Evolutionary conservation across 2,113 vertebrate species (phyloP).

Genomic region (Rhombomys opimus): DNA sequence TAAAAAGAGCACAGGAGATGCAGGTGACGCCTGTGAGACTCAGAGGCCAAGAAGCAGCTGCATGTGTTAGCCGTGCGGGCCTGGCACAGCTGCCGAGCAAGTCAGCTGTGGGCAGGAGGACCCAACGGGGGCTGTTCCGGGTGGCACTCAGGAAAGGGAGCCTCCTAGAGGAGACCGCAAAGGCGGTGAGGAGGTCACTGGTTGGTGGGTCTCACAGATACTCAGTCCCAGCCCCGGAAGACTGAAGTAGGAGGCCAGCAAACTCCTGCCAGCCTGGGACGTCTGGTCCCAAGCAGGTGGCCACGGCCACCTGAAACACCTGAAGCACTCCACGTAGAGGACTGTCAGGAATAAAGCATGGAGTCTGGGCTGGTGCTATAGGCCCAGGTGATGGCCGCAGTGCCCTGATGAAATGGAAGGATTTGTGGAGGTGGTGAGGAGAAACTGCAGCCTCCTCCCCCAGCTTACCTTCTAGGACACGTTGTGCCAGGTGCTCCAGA

Average conservation of each 20-base stretch:
- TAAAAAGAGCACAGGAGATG: neutral
- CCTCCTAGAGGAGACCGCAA: neutral
- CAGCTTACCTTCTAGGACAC: neutral
- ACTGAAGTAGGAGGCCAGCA: neutral
- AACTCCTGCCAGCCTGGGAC: neutral
- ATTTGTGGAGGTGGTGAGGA: neutral
- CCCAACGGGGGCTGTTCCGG: neutral
- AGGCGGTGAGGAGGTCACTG: neutral
- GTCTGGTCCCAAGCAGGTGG: neutral
- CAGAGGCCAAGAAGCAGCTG: neutral
- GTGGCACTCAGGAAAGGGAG: neutral
- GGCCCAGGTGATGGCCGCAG: rapidly evolving
- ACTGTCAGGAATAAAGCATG: neutral
- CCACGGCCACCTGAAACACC: neutral
- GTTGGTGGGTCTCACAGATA: no score
- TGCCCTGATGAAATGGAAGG: neutral
- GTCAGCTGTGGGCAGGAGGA: neutral
- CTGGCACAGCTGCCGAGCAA: neutral
- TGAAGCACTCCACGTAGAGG: neutral
- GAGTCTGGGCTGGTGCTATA: neutral
- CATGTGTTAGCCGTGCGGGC: no score
- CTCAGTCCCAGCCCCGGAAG: neutral
- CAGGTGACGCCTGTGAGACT: neutral
- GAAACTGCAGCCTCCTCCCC: neutral
- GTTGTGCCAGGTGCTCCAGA: neutral